Evolutionary conservation across 1,140 invertebrate genomes (phyloP).

Genomic region (Ceratina japonica): DNA sequence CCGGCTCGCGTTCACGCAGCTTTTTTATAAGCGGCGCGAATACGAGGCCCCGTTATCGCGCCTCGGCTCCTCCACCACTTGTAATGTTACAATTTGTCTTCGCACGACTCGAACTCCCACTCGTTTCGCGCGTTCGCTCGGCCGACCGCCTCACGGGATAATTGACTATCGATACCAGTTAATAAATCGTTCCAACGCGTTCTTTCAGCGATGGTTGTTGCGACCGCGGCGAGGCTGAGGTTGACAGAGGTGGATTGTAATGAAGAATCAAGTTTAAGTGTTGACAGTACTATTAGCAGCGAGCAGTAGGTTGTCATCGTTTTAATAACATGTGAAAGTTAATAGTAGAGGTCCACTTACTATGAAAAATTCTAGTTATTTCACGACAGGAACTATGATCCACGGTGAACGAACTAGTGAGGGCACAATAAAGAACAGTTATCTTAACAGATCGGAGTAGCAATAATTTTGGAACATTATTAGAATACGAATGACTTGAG

Average conservation of each 20-base stretch:
- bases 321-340: too few species aligned
- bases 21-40: slow-evolving; percentile 17
- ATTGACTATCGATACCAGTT: slow-evolving; percentile 48
- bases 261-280: background rate
- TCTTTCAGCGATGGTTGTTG: slow-evolving; percentile 2
- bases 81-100: slow-evolving; percentile 47
- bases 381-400: too few species aligned
- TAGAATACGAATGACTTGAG: too few species aligned
- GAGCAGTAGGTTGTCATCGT: background rate
- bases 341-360: too few species aligned
- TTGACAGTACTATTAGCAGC: too few species aligned
- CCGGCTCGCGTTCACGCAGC: slow-evolving; percentile 8
- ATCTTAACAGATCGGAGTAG: too few species aligned
- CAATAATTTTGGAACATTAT: too few species aligned
- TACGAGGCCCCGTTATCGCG: slow-evolving; percentile 43
- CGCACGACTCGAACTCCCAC: slow-evolving; percentile 33
- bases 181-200: slow-evolving; percentile 43
- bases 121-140: slow-evolving; percentile 5
- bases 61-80: slow-evolving; percentile 28
- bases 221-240: slow-evolving; percentile 8
- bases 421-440: too few species aligned
- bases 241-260: background rate
- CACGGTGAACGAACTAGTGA: too few species aligned
- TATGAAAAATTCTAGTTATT: too few species aligned
- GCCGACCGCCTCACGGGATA: slow-evolving; percentile 23